Evolutionary conservation across 2,113 vertebrate species (phyloP), one percentile per base, ranked within the genome.

Genomic region (Miniopterus natalensis): DNA sequence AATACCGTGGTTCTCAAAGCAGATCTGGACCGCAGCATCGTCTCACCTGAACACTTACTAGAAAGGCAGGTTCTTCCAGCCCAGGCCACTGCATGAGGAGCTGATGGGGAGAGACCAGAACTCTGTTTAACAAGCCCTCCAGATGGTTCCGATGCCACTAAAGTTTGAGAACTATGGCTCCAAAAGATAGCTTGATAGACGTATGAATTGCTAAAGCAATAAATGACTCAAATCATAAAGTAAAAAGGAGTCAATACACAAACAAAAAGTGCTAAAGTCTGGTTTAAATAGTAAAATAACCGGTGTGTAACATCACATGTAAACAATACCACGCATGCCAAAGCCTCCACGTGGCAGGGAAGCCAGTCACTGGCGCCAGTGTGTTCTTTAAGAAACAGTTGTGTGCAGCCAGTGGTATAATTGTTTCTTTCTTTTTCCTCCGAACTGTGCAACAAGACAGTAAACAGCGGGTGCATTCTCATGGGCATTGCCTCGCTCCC

Each of bases 251-350:
- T 25, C 70, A 47, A 27, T 20, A 74, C 1, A 70, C 49, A 55
- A 73, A 51, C 14, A n/a, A 83, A 73, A 49, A 71, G 12, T 80
- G 29, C 40, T 74, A 49, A 79, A 27, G 29, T 27, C 18, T 66
- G 73, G 3, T 80, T 88, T 63, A 94, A 86, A 73, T 31, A 55
- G 2, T 47, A 71, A 84, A 92, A 84, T 81, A 94, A 85, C 18
- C 53, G 20, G 27, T 87, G 21, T 14, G 9, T 53, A 70, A 84
- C 11, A 65, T 77, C 31, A 81, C 27, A 21, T 14, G 8, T 9
- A 88, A 91, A 83, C 53, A 70, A 85, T 49, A 66, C 4, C 31
- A 83, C 40, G 45, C 15, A 70, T n/a, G 27, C 3, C 17, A 47
- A 87, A 53, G 9, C 13, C n/a, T 51, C 4, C n/a, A 85, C 31